Percentiles rank a stretch among this genome's conserved stretches.
These are phyloP conservation scores for Ivindomyrus marchei DNA, from an alignment of 2,113 vertebrate species.

Conservation along the genomic window DNA sequence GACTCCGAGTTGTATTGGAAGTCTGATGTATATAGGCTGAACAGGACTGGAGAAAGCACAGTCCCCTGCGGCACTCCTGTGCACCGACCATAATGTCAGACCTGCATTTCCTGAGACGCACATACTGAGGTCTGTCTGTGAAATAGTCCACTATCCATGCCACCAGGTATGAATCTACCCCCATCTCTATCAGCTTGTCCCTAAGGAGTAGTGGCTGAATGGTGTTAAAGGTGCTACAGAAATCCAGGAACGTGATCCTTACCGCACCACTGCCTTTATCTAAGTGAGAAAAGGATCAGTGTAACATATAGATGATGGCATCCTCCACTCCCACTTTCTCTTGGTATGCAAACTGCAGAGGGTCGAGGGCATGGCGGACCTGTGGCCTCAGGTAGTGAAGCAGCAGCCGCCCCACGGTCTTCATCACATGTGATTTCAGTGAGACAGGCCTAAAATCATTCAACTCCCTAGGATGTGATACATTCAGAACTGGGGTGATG, in stretches of 20 bases:
- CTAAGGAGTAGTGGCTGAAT: neutral
- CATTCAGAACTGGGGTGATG: neutral
- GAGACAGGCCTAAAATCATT: constrained; percentile 1
- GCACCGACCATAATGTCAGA: too few relatives aligned
- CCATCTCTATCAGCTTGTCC: neutral
- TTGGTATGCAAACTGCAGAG: constrained; percentile 9
- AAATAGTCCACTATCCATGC: neutral
- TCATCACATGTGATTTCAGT: constrained; percentile 14
- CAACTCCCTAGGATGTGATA: neutral
- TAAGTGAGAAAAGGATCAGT: neutral
- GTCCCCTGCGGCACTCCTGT: too few relatives aligned
- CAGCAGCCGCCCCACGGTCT: constrained; percentile 5
- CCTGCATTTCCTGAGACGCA: too few relatives aligned
- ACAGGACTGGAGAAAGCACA: too few relatives aligned
- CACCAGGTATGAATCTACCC: neutral
- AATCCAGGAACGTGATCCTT: neutral
- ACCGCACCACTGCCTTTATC: neutral
- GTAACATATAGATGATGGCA: constrained; percentile 13
- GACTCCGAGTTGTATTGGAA: too few relatives aligned
- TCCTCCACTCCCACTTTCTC: constrained; percentile 8
- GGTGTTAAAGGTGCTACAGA: neutral
- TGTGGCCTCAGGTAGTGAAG: neutral
- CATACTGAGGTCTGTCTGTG: neutral
- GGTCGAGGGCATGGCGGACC: neutral
- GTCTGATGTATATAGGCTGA: too few relatives aligned